A percentile compares a stretch with the other conserved stretches of the same genome.
phyloP scores from a whole-genome alignment of 2,797 vertebrate species.

The Phoebastria nigripes region DNA sequence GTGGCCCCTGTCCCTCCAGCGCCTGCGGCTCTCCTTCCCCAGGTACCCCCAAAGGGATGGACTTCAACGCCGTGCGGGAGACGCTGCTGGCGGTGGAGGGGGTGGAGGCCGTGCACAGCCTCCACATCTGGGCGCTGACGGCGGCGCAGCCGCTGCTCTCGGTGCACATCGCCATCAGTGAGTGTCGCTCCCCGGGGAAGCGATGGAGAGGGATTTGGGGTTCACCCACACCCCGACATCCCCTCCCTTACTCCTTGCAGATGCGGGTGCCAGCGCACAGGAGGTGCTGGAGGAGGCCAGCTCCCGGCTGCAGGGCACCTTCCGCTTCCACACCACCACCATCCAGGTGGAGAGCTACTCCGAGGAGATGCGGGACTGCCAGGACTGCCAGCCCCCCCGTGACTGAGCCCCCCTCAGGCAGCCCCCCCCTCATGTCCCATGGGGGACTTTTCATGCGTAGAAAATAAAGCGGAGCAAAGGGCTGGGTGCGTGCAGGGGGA shows the following conservation, averaged over 20 bases:
- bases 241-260: slow-evolving; percentile 1
- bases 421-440: rapidly evolving
- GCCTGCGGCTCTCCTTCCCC: rapidly evolving
- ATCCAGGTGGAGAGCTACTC: slow-evolving; percentile 83
- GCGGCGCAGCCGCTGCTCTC: slow-evolving; percentile 76
- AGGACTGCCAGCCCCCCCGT: slow-evolving; percentile 71
- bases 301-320: slow-evolving; percentile 65
- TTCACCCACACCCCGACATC: rapidly evolving
- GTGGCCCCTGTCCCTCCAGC: rapidly evolving
- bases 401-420: slow-evolving; percentile 52
- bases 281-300: slow-evolving; percentile 77
- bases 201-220: rapidly evolving
- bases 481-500: background rate
- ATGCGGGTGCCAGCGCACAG: slow-evolving; percentile 68
- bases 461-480: slow-evolving; percentile 37
- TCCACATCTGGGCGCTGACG: slow-evolving; percentile 81
- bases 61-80: slow-evolving; percentile 75
- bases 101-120: slow-evolving; percentile 79
- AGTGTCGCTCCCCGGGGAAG: background rate
- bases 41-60: slow-evolving; percentile 79
- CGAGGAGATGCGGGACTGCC: slow-evolving; percentile 79
- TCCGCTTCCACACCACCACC: slow-evolving; percentile 79
- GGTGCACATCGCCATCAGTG: slow-evolving; percentile 79
- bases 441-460: rapidly evolving
- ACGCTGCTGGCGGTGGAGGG: slow-evolving; percentile 73